These are phyloP conservation scores for Drosophila nannoptera DNA, from an alignment of 1,140 invertebrate species.

Conservation along the genomic window DNA sequence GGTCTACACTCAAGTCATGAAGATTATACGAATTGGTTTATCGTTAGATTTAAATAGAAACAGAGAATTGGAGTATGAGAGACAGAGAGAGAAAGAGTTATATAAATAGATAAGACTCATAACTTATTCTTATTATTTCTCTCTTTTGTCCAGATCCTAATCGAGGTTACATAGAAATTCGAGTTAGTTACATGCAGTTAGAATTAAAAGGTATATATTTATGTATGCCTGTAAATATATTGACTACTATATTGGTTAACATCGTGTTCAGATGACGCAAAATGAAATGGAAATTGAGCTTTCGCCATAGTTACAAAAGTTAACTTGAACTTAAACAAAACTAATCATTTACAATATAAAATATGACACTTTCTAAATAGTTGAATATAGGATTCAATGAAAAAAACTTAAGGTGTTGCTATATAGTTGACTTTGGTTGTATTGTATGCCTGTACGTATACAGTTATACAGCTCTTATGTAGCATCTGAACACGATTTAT, in stretches of 20 bases:
- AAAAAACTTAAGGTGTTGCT: slow-evolving; percentile 1
- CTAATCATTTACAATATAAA: slow-evolving; percentile 12
- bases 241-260: slow-evolving; percentile 6
- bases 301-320: not conserved
- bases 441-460: not conserved
- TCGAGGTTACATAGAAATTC: slow-evolving; percentile 70
- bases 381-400: slow-evolving; percentile 10
- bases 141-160: slow-evolving; percentile 28
- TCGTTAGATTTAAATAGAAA: slow-evolving; percentile 44
- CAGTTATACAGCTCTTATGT: not conserved
- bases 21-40: slow-evolving; percentile 54
- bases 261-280: slow-evolving; percentile 23
- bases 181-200: slow-evolving; percentile 69
- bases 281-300: slow-evolving; percentile 1
- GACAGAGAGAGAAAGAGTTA: not conserved
- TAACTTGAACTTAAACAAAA: slow-evolving; percentile 1
- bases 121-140: slow-evolving; percentile 3
- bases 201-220: slow-evolving; percentile 35
- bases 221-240: slow-evolving; percentile 1
- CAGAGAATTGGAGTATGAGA: slow-evolving; percentile 16
- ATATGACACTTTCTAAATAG: slow-evolving; percentile 20
- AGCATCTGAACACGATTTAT: slow-evolving; percentile 11
- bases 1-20: slow-evolving; percentile 75
- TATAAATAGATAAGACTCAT: not conserved
- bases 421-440: slow-evolving; percentile 23